Base-by-base conservation (phyloP, 2,888 invertebrate species). In the Hoplodrina blanda region DNA sequence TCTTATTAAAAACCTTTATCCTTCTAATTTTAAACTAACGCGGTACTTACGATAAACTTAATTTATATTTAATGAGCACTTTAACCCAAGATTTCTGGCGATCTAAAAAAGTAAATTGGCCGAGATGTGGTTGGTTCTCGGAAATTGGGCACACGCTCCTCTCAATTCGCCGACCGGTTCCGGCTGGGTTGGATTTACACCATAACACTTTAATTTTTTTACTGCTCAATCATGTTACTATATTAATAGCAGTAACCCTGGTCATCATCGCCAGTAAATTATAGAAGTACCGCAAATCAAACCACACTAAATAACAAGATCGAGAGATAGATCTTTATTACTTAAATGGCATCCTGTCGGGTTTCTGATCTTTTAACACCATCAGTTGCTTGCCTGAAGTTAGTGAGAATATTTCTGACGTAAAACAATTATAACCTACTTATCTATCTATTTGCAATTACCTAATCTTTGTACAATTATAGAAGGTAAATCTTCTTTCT, bases 81-180 rank as follows among this genome's bases (percentile, higher is more conserved):
- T 83, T 87, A 84, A 78, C 62, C 63, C 75, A 78, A 83, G 73
- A 86, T 88, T 87, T 85, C 67, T 77, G 85, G 76, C 68, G 61
- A 68, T 69, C 84, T 85, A 90, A 91, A 92, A 91, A 92, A 72
- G 77, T 81, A 87, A 92, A 92, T 92, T 91, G 88, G 79, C 85
- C 74, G 80, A 75, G 76, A 78, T 85, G 80, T 76, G 65, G 60
- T 60, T 54, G 53, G 73, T 88, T 88, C 89, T 86, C 63, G 70
- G 89, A 88, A 90, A 89, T 86, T 79, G 85, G 82, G 85, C 89
- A 84, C 89, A 89, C 85, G 84, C 75, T 83, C 78, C 69, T 80
- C 77, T 82, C 75, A 73, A 82, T 80, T 81, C 77, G 73, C 79
- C 80, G 88, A 91, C 91, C 91, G 91, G 91, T 91, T 91, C 76